Conservation (phyloP, 2,113 vertebrate species). For the Elephas maximus region DNA sequence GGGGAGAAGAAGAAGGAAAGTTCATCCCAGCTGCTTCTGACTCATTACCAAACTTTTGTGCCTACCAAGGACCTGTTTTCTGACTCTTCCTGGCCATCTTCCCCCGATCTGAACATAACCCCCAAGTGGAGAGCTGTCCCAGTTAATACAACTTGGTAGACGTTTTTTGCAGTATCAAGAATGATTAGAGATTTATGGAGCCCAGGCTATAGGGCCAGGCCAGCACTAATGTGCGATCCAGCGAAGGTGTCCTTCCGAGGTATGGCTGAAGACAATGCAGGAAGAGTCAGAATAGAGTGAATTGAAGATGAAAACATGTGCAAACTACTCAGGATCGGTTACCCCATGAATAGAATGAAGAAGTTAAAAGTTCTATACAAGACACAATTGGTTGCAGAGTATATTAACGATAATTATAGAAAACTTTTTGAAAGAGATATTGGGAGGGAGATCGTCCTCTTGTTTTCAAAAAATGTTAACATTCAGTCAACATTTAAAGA, state of each 20-base stretch:
- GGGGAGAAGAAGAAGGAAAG: background rate
- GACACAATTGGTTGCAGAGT: background rate
- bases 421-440: slow-evolving; percentile 1
- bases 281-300: background rate
- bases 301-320: background rate
- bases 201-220: background rate
- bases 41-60: background rate
- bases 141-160: background rate
- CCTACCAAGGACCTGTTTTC: background rate
- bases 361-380: background rate
- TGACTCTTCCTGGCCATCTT: background rate
- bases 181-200: background rate
- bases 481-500: background rate
- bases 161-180: background rate
- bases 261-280: background rate
- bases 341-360: background rate
- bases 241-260: background rate
- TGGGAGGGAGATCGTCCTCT: background rate
- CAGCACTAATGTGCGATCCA: background rate
- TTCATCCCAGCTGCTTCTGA: background rate
- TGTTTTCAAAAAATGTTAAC: slow-evolving; percentile 39
- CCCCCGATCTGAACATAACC: background rate
- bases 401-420: background rate
- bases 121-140: background rate
- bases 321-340: background rate